These are phyloP conservation scores for Leptinotarsa haldemani DNA, from an alignment of 2,888 invertebrate species.

Conservation along the genomic window DNA sequence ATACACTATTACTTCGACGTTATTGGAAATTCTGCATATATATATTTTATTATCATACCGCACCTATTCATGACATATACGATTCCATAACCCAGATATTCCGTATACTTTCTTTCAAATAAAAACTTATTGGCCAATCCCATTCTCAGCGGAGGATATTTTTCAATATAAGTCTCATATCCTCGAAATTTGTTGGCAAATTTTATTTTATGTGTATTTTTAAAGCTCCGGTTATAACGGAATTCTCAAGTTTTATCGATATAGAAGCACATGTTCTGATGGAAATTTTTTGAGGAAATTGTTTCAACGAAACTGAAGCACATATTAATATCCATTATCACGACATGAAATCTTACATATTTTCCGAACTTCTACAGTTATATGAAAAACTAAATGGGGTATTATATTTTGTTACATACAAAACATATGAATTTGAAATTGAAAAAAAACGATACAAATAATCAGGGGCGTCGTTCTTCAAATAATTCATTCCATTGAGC, in stretches of 20 bases:
- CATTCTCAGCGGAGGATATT: conserved; percentile 40
- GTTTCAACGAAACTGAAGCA: background rate
- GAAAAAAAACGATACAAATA: too few species aligned
- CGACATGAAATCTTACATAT: background rate
- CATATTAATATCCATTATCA: background rate
- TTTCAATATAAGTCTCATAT: conserved; percentile 37
- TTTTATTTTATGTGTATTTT: conserved; percentile 33
- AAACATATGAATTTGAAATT: too few species aligned
- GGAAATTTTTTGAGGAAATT: conserved; percentile 12
- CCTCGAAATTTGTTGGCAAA: conserved; percentile 33
- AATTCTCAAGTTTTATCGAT: conserved; percentile 25
- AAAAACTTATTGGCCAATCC: conserved; percentile 50
- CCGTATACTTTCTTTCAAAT: conserved; percentile 43
- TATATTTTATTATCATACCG: conserved; percentile 30
- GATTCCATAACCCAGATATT: conserved; percentile 44
- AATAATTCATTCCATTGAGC: too few species aligned
- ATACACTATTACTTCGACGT: background rate
- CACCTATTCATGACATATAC: conserved; percentile 39
- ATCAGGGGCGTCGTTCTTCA: too few species aligned
- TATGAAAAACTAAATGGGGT: background rate
- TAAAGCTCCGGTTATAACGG: conserved; percentile 31
- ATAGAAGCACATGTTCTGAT: conserved; percentile 18
- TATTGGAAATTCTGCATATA: background rate
- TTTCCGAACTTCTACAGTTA: background rate
- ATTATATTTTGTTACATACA: too few species aligned